These are phyloP conservation scores for Epistrophe grossulariae DNA, from an alignment of 2,888 invertebrate species.

Conservation along the genomic window DNA sequence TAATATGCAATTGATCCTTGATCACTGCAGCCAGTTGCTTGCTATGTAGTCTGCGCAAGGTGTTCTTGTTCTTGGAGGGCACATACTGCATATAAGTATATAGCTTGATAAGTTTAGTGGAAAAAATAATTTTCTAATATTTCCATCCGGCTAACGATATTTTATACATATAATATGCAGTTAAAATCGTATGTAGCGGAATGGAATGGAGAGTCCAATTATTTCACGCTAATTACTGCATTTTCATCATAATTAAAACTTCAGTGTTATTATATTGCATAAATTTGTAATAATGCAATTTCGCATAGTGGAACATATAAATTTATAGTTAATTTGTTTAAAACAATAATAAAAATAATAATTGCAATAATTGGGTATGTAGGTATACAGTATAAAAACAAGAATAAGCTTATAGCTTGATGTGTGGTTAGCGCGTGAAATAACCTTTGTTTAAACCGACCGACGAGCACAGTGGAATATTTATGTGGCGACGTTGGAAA, in stretches of 20 bases:
- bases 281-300: constrained; percentile 48
- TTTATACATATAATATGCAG: too few species aligned
- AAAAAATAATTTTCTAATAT: constrained; percentile 28
- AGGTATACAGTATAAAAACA: background rate
- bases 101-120: too few species aligned
- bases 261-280: constrained; percentile 58
- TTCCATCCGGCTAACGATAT: constrained; percentile 67
- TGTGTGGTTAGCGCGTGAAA: constrained; percentile 11
- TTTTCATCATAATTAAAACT: constrained; percentile 67
- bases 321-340: constrained; percentile 61
- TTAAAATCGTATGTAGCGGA: constrained; percentile 44
- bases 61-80: constrained; percentile 47
- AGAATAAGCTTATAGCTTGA: background rate
- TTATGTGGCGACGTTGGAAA: background rate
- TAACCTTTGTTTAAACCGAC: constrained; percentile 4
- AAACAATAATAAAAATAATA: constrained; percentile 55
- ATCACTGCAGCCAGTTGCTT: background rate
- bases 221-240: constrained; percentile 56
- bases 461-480: background rate
- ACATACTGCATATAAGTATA: too few species aligned
- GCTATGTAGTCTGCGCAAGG: background rate
- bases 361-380: constrained; percentile 8
- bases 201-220: constrained; percentile 63
- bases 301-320: constrained; percentile 35
- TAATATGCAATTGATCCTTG: constrained; percentile 47